Base-by-base conservation (phyloP, 1,140 invertebrate genomes). In the Sitophilus oryzae region DNA sequence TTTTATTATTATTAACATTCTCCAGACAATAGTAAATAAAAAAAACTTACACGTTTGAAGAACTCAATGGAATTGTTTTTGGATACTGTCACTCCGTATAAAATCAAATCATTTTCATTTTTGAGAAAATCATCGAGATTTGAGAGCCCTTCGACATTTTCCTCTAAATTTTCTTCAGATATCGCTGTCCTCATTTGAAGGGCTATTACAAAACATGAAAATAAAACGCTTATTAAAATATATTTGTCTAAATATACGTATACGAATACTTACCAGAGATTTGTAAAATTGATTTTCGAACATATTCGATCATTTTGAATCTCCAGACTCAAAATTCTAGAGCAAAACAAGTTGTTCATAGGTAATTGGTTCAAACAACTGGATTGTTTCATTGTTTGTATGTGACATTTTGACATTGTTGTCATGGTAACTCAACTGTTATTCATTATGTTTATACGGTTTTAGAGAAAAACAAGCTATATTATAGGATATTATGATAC, bases 111-210 rank as follows among this genome's bases (percentile, higher is more conserved):
- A 30, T 55, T 40, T n/a, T 53, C 59, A 19, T 61, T 61, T 19
- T 61, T 43, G 1, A 69, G 35, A 49, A 67, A 69, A 34, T 62
- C 23, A 15, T 60, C 50, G 11, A 69, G 35, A 36, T 47, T 18
- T 37, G 30, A 10, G 8, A 57, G 36, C 11, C 60, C 56, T 15
- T 50, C 16, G 5, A 67, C 43, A 47, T 67, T 46, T 42, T 66
- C 55, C 30, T 65, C 59, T 52, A 58, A 62, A n/a, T 42, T 57
- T 23, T 61, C 56, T 40, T 68, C 65, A 1, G 41, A 35, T n/a
- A 55, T 30, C 15, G 43, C 41, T 36, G 58, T 43, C 4, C 62
- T 61, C 20, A 67, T 59, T 38, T 68, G 60, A 43, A 60, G 34
- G 56, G 61, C 46, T 55, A 34, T 16, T 16, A 10, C 18, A 19